Percentiles rank a stretch among this genome's conserved stretches.
phyloP scores from a whole-genome alignment of 2,888 invertebrate species.

The Crepidodera aurea region DNA sequence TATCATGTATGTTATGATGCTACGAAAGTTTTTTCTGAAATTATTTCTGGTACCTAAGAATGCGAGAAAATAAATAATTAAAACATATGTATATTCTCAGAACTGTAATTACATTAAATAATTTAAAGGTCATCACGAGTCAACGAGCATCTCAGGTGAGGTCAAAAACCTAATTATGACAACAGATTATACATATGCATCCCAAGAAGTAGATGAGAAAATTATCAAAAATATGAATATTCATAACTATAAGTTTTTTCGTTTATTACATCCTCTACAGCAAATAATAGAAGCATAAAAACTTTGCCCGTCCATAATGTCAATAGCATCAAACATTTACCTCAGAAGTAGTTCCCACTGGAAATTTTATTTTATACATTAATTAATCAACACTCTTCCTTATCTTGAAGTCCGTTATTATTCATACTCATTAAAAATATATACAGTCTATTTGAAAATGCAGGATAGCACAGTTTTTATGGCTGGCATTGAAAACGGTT shows the following conservation, averaged over 20 bases:
- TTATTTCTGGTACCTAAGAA: conserved; percentile 31
- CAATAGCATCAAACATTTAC: conserved; percentile 4
- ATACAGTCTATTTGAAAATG: no score
- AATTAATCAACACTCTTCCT: neutral
- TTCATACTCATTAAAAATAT: no score
- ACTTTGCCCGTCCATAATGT: conserved; percentile 5
- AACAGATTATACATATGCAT: conserved; percentile 24
- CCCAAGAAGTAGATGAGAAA: conserved; percentile 23
- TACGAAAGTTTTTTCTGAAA: conserved; percentile 29
- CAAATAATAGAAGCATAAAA: neutral
- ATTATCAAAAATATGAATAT: conserved; percentile 21
- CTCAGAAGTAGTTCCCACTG: neutral
- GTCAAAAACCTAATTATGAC: conserved; percentile 55
- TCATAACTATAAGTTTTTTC: conserved; percentile 11
- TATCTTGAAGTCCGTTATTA: neutral
- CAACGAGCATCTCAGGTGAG: conserved; percentile 52
- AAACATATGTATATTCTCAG: conserved; percentile 53
- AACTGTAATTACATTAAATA: conserved; percentile 55
- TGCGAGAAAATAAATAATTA: conserved; percentile 47
- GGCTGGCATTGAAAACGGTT: no score
- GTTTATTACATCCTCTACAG: conserved; percentile 6
- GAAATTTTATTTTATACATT: conserved; percentile 6
- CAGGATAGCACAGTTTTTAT: no score
- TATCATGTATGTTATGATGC: conserved; percentile 20
- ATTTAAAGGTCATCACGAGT: conserved; percentile 55